Base-by-base conservation (phyloP, 2,888 invertebrate genomes). In the Parapristionchus giblindavisi region DNA sequence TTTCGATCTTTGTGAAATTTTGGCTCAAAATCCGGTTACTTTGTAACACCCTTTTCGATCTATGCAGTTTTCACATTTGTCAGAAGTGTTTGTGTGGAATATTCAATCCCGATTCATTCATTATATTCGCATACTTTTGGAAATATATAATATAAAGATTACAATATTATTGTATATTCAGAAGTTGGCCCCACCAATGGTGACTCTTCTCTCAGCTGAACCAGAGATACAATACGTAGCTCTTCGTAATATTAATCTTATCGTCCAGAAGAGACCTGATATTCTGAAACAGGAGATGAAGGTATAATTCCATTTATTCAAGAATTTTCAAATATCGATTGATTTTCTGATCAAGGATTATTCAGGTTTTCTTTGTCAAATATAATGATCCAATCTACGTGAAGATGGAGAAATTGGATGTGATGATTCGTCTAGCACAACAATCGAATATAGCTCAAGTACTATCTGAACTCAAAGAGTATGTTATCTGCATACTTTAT, bases 311-410 rank as follows among this genome's bases (percentile, higher is more conserved):
- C 21, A 48, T 11, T 21, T 48, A 21, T 48, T 11, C 48, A 14
- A 14, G 48, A 48, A 48, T 14, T 11, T 48, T 48, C 21, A 48
- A 11, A 14, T 14, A 48, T 48, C 48, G 48, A 48, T 21, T 48
- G 21, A 14, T 21, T 48, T 48, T 48, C 48, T 21, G 14, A 48
- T 48, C 21, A 11, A 48, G 11, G 21, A 48, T 48, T 14, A 14
- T 11, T 11, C 61, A 79, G 79, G 83, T 95, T 73, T 99, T 99
- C 91, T 99, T 99, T 89, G 99, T 99, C 51, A 99, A 99, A 88
- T 99, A 99, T 91, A 99, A 99, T 89, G 99, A 99, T 90, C 99
- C 99, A 0, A 99, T 99, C 89, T 99, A 99, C 89, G 99, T 99
- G 58, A 99, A 99, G 89, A 91, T 99, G 78, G 99, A 99, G 89